Evolutionary conservation across 2,113 vertebrate genomes (phyloP).

Genomic region (Leptocoma aspasia): DNA sequence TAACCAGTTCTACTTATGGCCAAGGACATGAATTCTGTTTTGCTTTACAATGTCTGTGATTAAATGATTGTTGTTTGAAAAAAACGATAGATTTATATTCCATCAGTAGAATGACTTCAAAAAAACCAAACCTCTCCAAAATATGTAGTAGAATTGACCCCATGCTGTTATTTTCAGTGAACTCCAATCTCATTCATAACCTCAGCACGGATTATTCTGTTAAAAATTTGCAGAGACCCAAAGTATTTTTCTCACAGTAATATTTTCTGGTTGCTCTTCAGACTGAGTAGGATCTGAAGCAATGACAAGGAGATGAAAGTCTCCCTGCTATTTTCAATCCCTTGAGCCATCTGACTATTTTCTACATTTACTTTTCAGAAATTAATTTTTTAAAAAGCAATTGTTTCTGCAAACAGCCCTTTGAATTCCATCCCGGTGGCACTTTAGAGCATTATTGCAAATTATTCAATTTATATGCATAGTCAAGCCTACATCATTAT

Average conservation of each 20-base stretch:
- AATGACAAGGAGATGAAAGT: neutral
- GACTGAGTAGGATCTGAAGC: neutral
- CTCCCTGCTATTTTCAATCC: neutral
- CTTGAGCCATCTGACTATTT: neutral
- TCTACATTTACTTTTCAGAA: conserved; percentile 46
- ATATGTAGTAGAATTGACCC: neutral
- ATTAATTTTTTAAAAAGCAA: conserved; percentile 23
- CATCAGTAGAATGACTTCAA: neutral
- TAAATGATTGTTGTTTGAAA: neutral
- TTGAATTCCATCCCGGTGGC: neutral
- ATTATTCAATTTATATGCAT: conserved; percentile 67
- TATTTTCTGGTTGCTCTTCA: neutral
- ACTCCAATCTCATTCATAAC: neutral
- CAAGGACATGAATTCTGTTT: neutral
- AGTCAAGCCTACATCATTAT: conserved; percentile 56
- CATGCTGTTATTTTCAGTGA: neutral
- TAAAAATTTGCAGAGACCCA: neutral
- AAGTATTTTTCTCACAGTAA: neutral
- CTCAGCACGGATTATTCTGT: neutral
- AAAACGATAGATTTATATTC: neutral
- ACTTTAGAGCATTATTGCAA: conserved; percentile 46
- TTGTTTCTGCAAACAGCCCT: conserved; percentile 50
- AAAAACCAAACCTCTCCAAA: neutral
- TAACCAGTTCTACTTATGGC: neutral
- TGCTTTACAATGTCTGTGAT: neutral